These are phyloP conservation scores for Diaphora mendica DNA, from an alignment of 2,888 invertebrate species.

Conservation along the genomic window DNA sequence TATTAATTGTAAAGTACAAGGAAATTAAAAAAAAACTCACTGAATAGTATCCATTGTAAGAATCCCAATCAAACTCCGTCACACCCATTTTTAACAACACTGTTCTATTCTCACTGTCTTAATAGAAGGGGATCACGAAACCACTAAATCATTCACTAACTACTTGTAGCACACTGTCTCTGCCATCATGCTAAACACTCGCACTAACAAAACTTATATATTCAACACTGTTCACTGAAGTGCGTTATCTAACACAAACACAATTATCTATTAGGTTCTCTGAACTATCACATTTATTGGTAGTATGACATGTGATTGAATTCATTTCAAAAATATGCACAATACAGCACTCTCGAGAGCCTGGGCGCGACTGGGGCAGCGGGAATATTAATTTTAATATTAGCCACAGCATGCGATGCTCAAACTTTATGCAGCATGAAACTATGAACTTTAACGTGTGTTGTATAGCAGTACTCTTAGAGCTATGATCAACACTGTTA, in stretches of 20 bases:
- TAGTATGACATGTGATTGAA: constrained; percentile 68
- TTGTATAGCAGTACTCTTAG: constrained; percentile 39
- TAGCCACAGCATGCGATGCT: constrained; percentile 73
- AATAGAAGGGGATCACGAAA: constrained; percentile 57
- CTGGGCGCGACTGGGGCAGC: constrained; percentile 81
- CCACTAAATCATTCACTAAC: constrained; percentile 65
- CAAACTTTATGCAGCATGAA: constrained; percentile 73
- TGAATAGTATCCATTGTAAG: constrained; percentile 81
- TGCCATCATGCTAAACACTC: constrained; percentile 53
- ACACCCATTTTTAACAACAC: constrained; percentile 80
- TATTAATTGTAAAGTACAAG: background rate
- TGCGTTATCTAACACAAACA: constrained; percentile 80
- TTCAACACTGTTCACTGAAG: constrained; percentile 57
- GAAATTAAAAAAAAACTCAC: constrained; percentile 62
- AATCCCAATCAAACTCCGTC: constrained; percentile 82
- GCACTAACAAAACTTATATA: constrained; percentile 57
- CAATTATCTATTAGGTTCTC: constrained; percentile 73
- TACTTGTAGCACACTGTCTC: constrained; percentile 53
- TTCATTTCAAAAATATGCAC: constrained; percentile 70
- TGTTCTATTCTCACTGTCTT: constrained; percentile 59
- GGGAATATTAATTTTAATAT: constrained; percentile 84
- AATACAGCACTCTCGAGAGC: constrained; percentile 73
- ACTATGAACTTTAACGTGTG: constrained; percentile 34
- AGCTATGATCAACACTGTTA: constrained; percentile 46
- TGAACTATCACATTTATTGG: constrained; percentile 66